Evolutionary conservation across 1,140 invertebrate genomes (phyloP).

Genomic region (Oryzaephilus surinamensis): DNA sequence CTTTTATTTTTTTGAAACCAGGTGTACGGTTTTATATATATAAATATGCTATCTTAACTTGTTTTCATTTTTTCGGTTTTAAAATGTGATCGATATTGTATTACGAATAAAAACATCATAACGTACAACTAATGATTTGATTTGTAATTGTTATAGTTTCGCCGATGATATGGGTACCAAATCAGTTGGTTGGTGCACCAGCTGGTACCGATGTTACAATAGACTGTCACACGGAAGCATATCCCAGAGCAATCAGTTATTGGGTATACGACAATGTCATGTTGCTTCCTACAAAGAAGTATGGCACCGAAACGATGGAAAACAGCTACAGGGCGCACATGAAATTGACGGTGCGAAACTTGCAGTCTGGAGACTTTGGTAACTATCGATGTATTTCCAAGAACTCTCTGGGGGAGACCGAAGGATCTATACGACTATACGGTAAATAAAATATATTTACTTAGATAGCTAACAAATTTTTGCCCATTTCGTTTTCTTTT

Average conservation of each 20-base stretch:
- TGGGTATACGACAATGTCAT: slow-evolving; percentile 82
- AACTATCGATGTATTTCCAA: slow-evolving; percentile 83
- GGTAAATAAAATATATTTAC: slow-evolving; percentile 52
- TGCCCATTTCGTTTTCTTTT: too few relatives aligned
- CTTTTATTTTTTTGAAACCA: too few relatives aligned
- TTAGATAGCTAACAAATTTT: slow-evolving; percentile 14
- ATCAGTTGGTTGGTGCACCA: slow-evolving; percentile 82
- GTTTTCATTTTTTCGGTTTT: too few relatives aligned
- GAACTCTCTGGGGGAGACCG: slow-evolving; percentile 88
- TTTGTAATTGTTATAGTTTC: slow-evolving; percentile 52
- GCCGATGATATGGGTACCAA: slow-evolving; percentile 85
- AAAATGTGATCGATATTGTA: too few relatives aligned
- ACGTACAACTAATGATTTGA: neutral
- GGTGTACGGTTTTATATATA: too few relatives aligned
- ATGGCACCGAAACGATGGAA: slow-evolving; percentile 63
- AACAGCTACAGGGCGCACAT: slow-evolving; percentile 76
- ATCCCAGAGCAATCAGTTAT: slow-evolving; percentile 83
- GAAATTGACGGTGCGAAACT: slow-evolving; percentile 71
- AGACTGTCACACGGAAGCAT: slow-evolving; percentile 88
- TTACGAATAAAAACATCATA: neutral
- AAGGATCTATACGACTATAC: slow-evolving; percentile 82
- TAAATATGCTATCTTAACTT: too few relatives aligned
- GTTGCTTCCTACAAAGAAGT: slow-evolving; percentile 73
- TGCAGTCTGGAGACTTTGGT: slow-evolving; percentile 67
- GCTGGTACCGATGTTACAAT: slow-evolving; percentile 80